phyloP scores from a whole-genome alignment of 2,888 invertebrate genomes.

The Linhomoeus sp. region DNA sequence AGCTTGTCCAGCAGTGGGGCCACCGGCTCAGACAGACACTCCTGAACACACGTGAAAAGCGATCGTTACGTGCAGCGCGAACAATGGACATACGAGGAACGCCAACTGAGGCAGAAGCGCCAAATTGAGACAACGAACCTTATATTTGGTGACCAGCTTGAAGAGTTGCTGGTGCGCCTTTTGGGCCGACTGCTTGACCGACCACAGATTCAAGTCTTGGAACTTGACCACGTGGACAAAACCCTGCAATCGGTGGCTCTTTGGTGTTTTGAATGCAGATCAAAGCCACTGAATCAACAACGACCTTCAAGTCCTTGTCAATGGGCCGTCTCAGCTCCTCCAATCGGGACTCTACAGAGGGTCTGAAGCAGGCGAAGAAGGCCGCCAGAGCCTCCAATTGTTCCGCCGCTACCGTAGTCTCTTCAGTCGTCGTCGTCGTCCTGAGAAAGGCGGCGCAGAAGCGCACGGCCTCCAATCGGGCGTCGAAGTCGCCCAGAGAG shows the following conservation, averaged over 20 bases:
- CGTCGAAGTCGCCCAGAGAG: constrained; percentile 57
- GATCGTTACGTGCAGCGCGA: no score
- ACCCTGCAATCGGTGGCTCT: constrained; percentile 38
- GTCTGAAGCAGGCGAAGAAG: neutral
- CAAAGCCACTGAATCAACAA: no score
- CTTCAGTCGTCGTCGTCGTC: no score
- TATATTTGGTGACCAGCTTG: constrained; percentile 44
- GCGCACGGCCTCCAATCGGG: constrained; percentile 53
- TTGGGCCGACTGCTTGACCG: constrained; percentile 54
- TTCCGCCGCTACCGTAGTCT: neutral
- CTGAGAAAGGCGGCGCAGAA: constrained; percentile 4
- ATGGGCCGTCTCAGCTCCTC: constrained; percentile 48
- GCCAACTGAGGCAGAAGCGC: no score
- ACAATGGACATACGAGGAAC: no score
- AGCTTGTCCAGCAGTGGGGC: neutral
- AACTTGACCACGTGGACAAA: constrained; percentile 85
- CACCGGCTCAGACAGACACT: neutral
- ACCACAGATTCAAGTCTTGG: constrained; percentile 83
- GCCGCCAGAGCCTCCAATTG: neutral
- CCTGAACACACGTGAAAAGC: neutral
- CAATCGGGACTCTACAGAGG: constrained; percentile 40
- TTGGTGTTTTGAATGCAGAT: no score
- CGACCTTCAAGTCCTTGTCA: constrained; percentile 58
- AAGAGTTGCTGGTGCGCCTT: constrained; percentile 33
- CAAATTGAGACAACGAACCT: no score